phyloP scores from a whole-genome alignment of 2,888 invertebrate species.

The Romanomermis culicivorax region DNA sequence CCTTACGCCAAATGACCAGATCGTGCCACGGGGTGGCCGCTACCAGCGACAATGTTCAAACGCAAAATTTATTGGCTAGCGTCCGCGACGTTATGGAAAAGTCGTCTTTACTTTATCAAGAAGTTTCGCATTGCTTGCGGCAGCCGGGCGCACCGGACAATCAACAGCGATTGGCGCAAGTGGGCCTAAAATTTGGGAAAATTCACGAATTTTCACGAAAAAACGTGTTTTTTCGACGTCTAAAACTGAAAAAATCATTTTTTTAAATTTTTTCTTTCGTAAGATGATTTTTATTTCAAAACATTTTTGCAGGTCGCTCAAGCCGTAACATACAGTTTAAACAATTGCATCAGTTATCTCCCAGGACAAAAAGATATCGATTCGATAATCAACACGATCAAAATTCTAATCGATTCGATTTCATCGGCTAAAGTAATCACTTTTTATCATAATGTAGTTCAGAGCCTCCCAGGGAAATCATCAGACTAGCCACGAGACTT shows the following conservation, averaged over 20 bases:
- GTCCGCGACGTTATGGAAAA: constrained; percentile 59
- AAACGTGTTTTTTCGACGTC: neutral
- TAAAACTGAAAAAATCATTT: too few relatives aligned
- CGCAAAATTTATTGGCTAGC: constrained; percentile 31
- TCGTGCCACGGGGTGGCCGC: constrained; percentile 59
- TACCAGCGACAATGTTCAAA: constrained; percentile 38
- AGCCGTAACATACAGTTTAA: constrained; percentile 38
- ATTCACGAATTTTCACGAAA: constrained; percentile 31
- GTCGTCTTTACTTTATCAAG: constrained; percentile 54
- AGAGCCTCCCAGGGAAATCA: too few relatives aligned
- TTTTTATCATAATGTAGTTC: neutral
- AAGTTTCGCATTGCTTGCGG: constrained; percentile 52
- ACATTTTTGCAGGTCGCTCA: constrained; percentile 31
- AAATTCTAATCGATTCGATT: constrained; percentile 45
- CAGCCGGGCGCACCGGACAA: constrained; percentile 43
- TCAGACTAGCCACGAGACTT: too few relatives aligned
- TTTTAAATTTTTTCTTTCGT: too few relatives aligned
- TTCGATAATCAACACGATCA: constrained; percentile 57
- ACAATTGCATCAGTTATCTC: constrained; percentile 54
- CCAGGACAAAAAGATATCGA: constrained; percentile 89
- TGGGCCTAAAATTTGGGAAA: constrained; percentile 45
- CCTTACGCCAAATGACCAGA: constrained; percentile 48
- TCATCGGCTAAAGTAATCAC: constrained; percentile 30
- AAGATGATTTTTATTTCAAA: too few relatives aligned
- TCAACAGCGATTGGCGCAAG: constrained; percentile 43